Evolutionary conservation across 2,888 invertebrate genomes (phyloP).

Genomic region (Pseudeuparius sepicola): DNA sequence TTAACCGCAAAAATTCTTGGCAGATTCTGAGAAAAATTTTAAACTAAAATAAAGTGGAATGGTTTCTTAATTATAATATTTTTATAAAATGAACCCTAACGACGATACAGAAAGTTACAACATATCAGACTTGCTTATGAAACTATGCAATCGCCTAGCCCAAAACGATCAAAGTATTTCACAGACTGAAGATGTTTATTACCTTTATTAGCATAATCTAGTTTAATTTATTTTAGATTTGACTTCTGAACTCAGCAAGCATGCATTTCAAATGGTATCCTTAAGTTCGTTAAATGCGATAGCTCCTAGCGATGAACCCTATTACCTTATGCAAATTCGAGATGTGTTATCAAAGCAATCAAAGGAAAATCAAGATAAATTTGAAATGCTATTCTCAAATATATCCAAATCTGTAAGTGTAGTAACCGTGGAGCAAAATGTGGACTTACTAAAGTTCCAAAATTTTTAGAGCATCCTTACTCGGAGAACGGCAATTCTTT

Average conservation of each 20-base stretch:
- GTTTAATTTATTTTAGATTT: conserved; percentile 26
- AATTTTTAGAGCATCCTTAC: conserved; percentile 30
- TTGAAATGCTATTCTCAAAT: conserved; percentile 33
- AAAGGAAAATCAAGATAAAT: conserved; percentile 30
- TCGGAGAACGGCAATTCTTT: conserved; percentile 30
- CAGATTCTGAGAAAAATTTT: no score
- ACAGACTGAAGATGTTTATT: neutral
- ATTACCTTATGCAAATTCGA: conserved; percentile 29
- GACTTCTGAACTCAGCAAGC: conserved; percentile 25
- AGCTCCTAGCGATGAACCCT: conserved; percentile 28
- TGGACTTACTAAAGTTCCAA: neutral
- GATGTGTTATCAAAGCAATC: conserved; percentile 25
- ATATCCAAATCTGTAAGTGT: conserved; percentile 34
- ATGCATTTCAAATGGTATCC: conserved; percentile 22
- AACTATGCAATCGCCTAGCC: conserved; percentile 34
- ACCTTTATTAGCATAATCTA: conserved; percentile 5
- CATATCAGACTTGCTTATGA: conserved; percentile 27
- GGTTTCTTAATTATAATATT: no score
- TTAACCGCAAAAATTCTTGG: no score
- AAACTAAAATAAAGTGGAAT: no score
- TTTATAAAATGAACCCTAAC: conserved; percentile 1
- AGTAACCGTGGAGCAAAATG: neutral
- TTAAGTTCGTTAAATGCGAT: conserved; percentile 18
- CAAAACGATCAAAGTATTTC: conserved; percentile 30
- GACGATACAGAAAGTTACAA: neutral